Base-by-base conservation (phyloP, 2,888 invertebrate genomes). In the Agonopterix heracliana region DNA sequence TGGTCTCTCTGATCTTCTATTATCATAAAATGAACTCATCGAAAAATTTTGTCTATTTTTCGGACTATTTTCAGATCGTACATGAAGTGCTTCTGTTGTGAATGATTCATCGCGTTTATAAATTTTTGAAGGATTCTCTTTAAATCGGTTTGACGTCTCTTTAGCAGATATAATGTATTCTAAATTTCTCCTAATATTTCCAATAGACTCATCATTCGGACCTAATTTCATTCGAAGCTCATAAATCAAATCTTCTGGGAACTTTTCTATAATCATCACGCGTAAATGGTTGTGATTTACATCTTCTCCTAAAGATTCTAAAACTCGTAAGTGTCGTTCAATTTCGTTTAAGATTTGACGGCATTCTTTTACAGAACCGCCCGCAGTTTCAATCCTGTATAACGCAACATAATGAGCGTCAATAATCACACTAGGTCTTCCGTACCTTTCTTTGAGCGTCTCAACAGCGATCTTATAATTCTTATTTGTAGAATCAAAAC, bases 291-390 rank as follows among this genome's bases (percentile, higher is more conserved):
- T 55, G 10, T 55, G 54, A 47, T 60, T 54, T 3, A 57, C 47
- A 48, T 65, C 51, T 53, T 65, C 60, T 0, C 59, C 60, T 13
- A 62, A 45, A 1, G 60, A 56, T 11, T 51, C 48, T 13, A 63
- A 43, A n/a, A 65, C 55, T 34, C 59, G 41, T 3, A 63, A 35
- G 46, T 60, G 59, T 43, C 56, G 46, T 49, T 65, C 59, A 7
- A 64, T 55, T 42, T 56, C 55, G 50, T 56, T 55, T 0, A 58
- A 47, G 13, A 50, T 45, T 2, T 44, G 43, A 3, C 56, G 40
- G 44, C 53, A 56, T 8, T 56, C 52, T 42, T 44, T 2, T n/a
- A n/a, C n/a, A n/a, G n/a, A n/a, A n/a, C n/a, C n/a, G n/a, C n/a
- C n/a, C n/a, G n/a, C n/a, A n/a, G n/a, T n/a, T n/a, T n/a, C n/a